These are phyloP conservation scores for Marmota flaviventris DNA, from an alignment of 2,113 vertebrate species.

Conservation along the genomic window DNA sequence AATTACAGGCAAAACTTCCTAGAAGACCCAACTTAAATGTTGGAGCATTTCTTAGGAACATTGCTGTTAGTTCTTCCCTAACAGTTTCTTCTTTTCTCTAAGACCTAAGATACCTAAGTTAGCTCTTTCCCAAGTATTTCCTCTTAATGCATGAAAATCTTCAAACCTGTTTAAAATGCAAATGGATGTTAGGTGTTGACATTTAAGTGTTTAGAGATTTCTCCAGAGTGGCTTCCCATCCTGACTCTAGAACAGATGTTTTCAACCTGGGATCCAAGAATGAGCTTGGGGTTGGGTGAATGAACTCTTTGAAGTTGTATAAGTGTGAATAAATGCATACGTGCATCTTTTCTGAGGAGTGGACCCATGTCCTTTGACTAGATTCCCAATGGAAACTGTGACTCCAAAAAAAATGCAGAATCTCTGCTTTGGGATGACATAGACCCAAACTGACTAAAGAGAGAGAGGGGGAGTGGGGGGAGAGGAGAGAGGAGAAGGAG, in stretches of 20 bases:
- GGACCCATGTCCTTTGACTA: background rate
- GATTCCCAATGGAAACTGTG: background rate
- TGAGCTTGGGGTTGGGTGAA: background rate
- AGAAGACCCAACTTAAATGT: background rate
- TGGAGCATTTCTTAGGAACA: background rate
- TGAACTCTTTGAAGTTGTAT: background rate
- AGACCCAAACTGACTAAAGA: background rate
- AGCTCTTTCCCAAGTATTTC: background rate
- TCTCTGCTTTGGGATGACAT: background rate
- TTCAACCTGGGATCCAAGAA: constrained; percentile 7
- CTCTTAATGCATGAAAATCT: background rate
- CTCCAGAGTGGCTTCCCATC: background rate
- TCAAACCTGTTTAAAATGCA: constrained; percentile 26
- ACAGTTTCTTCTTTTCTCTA: background rate
- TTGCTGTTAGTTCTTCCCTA: background rate
- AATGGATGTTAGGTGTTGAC: background rate
- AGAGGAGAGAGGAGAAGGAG: background rate
- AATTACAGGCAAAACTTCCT: constrained; percentile 62
- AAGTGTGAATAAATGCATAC: background rate
- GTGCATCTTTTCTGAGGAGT: background rate
- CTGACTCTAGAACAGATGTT: background rate
- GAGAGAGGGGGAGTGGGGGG: background rate
- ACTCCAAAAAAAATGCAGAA: constrained; percentile 3
- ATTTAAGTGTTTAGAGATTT: background rate
- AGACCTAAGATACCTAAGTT: background rate